Evolutionary conservation across 2,888 invertebrate species (phyloP).

Genomic region (Pheosia gnoma): DNA sequence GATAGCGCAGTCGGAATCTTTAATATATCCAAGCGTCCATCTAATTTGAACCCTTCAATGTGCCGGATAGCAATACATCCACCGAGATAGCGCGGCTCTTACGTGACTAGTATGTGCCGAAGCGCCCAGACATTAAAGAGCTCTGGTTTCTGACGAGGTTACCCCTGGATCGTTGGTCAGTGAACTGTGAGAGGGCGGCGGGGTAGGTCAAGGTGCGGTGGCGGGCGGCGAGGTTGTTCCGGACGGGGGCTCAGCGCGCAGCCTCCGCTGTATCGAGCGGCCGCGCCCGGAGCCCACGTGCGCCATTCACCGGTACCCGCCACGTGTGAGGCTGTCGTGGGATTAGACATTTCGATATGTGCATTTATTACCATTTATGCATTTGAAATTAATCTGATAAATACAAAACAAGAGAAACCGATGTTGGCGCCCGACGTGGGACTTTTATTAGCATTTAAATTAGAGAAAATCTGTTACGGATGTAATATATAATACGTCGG

Average conservation of each 20-base stretch:
- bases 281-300: constrained; percentile 70
- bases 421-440: constrained; percentile 40
- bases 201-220: constrained; percentile 55
- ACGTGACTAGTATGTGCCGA: constrained; percentile 49
- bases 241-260: constrained; percentile 69
- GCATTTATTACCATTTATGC: constrained; percentile 21
- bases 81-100: constrained; percentile 52
- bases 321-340: constrained; percentile 50
- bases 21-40: constrained; percentile 55
- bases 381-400: constrained; percentile 3
- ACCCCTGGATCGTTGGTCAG: constrained; percentile 38
- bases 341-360: constrained; percentile 33
- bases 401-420: constrained; percentile 9
- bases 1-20: constrained; percentile 49
- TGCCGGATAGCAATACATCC: constrained; percentile 48
- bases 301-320: constrained; percentile 62
- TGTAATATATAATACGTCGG: no score
- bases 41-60: constrained; percentile 52
- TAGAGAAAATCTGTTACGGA: no score
- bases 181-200: constrained; percentile 40
- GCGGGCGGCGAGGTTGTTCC: constrained; percentile 49
- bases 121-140: constrained; percentile 51
- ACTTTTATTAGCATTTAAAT: constrained; percentile 6
- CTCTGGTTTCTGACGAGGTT: constrained; percentile 45
- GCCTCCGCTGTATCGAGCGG: constrained; percentile 74